Conservation (phyloP, 2,113 vertebrate genomes). For the Cynocephalus volans region DNA sequence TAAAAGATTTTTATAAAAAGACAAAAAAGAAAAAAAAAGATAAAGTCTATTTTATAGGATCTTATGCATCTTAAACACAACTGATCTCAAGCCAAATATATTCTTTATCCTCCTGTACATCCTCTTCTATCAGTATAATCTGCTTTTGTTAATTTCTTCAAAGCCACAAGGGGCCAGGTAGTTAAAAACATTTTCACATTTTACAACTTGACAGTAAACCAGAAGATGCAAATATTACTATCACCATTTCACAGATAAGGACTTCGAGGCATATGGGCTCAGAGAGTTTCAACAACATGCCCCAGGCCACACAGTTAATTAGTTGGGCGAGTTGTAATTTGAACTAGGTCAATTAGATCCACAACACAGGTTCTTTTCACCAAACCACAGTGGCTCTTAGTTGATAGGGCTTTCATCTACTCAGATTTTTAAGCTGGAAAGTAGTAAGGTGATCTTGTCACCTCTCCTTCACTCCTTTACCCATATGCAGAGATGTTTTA, state of each 20-base stretch:
- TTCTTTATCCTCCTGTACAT: background rate
- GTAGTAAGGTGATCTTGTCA: background rate
- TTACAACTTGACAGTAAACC: background rate
- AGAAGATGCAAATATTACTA: background rate
- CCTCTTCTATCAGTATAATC: background rate
- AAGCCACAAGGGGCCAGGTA: background rate
- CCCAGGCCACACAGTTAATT: background rate
- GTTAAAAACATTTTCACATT: slow-evolving; percentile 32
- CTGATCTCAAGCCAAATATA: background rate
- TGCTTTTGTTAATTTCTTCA: slow-evolving; percentile 9
- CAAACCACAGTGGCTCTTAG: background rate
- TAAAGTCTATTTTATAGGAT: background rate
- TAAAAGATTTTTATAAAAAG: no score
- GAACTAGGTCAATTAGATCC: background rate
- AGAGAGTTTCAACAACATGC: background rate
- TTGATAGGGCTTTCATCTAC: background rate
- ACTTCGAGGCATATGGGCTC: background rate
- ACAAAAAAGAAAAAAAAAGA: background rate
- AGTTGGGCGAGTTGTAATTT: background rate
- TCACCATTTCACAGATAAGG: background rate
- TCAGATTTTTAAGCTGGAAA: background rate
- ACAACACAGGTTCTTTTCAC: background rate
- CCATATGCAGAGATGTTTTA: background rate
- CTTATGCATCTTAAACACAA: background rate
- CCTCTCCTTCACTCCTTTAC: background rate